These are phyloP conservation scores for Drosophila basisetae DNA, from an alignment of 2,888 invertebrate species.

Conservation along the genomic window DNA sequence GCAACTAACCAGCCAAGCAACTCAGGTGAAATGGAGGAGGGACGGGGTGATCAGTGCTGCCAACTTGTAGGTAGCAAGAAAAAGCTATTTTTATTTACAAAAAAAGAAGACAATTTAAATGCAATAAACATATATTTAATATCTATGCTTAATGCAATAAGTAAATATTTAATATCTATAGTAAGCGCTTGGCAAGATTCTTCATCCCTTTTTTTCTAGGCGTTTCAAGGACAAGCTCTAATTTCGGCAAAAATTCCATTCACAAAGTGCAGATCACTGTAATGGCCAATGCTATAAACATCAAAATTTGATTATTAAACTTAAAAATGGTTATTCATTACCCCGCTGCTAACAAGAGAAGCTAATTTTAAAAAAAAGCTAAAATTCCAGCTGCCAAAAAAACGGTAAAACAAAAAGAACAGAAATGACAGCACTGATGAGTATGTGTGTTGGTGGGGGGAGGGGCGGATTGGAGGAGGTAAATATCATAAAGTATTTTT, in stretches of 20 bases:
- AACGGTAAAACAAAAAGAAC: neutral
- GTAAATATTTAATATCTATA: neutral
- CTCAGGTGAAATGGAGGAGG: slow-evolving; percentile 37
- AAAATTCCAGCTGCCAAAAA: neutral
- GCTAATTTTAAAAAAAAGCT: slow-evolving; percentile 1
- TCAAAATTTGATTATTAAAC: neutral
- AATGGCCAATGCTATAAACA: neutral
- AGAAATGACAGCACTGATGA: neutral
- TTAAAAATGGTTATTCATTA: neutral
- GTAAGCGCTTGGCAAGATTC: neutral
- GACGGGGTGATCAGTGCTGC: slow-evolving; percentile 4
- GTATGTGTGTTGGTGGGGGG: neutral
- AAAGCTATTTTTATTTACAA: neutral
- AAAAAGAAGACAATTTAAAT: neutral
- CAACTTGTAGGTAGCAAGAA: slow-evolving; percentile 2
- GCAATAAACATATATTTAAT: neutral
- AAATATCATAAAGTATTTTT: slow-evolving; percentile 50
- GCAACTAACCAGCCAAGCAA: slow-evolving; percentile 40
- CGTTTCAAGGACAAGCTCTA: neutral
- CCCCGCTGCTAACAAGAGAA: neutral
- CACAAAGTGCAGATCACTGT: neutral
- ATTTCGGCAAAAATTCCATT: neutral
- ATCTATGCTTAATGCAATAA: neutral
- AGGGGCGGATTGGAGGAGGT: neutral
- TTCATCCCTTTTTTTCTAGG: neutral